Base-by-base conservation (phyloP, 2,113 vertebrate genomes). In the Xiphophorus couchianus region DNA sequence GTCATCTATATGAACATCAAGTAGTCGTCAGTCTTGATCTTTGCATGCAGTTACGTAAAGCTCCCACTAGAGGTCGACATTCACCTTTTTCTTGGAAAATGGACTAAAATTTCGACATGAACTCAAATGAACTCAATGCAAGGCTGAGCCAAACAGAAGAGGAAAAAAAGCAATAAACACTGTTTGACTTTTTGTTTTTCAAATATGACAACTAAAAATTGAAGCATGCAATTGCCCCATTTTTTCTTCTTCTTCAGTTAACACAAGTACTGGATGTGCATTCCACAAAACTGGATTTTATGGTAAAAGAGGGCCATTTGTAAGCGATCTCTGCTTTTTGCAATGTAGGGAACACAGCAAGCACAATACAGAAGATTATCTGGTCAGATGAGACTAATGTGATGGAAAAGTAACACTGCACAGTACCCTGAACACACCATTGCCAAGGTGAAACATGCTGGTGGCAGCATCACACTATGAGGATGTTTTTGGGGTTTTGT, bases 1-100 rank as follows among this genome's bases (percentile, higher is more conserved):
- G 68, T 74, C 69, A 76, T 61, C 5, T 83, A 61, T 54, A 33
- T 42, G 17, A 73, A 8, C 29, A 69, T 84, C 42, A 69, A 78
- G 62, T 35, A 62, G 42, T 29, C n/a, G 69, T 70, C 62, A 65
- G 31, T 68, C 31, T 64, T 64, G 3, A 48, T 76, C 42, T 70
- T 35, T 58, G 61, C 12, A 14, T 68, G 76, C 37, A 77, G 70
- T 68, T 70, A n/a, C 68, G 17, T 0, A 9, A 1, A 8, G 1
- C 22, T 69, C 29, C 76, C 90, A 73, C 75, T 71, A 88, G 89
- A 76, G 42, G 77, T 86, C 77, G 27, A 44, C 28, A 28, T 85
- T 69, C 33, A 15, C 11, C n/a, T 15, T 2, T 66, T 66, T 42
- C 1, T 13, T 15, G 13, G 12, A 29, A 28, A 62, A 58, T n/a